Percentiles rank a stretch among this genome's conserved stretches.
Conservation (phyloP, 2,113 vertebrate genomes). For the Ramphastos sulfuratus region DNA sequence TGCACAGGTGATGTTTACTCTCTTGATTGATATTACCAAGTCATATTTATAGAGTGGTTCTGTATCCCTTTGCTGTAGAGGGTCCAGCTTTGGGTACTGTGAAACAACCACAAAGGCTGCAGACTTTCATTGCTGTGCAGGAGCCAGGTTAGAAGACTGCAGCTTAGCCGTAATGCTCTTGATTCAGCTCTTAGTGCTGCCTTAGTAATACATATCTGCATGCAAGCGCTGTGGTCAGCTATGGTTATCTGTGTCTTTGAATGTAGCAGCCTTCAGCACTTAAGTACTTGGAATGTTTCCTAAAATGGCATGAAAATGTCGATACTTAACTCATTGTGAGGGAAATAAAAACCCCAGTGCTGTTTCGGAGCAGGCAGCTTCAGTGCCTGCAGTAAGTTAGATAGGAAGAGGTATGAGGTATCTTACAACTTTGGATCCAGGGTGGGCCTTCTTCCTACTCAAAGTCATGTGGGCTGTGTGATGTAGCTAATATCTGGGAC, state of each 20-base stretch:
- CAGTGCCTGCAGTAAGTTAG: background rate
- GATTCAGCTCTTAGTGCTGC: background rate
- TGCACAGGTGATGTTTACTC: background rate
- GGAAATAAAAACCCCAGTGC: background rate
- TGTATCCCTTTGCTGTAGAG: background rate
- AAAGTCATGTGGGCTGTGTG: background rate
- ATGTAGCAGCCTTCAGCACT: background rate
- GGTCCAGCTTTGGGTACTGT: background rate
- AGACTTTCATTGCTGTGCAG: background rate
- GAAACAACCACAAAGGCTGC: background rate
- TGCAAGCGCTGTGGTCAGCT: background rate
- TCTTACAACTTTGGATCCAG: background rate
- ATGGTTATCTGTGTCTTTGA: background rate
- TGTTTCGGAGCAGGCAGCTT: background rate
- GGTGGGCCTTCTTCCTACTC: background rate
- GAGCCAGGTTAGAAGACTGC: background rate
- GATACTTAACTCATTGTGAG: background rate
- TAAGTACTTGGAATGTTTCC: background rate
- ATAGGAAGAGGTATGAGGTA: background rate
- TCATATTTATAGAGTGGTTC: background rate
- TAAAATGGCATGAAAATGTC: background rate
- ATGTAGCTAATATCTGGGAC: background rate
- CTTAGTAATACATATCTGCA: background rate
- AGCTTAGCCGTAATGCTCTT: background rate
- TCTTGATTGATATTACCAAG: background rate